A percentile compares a stretch with the other conserved stretches of the same genome.
Conservation (phyloP, 2,888 invertebrate species). For the Apodemia mormo region DNA sequence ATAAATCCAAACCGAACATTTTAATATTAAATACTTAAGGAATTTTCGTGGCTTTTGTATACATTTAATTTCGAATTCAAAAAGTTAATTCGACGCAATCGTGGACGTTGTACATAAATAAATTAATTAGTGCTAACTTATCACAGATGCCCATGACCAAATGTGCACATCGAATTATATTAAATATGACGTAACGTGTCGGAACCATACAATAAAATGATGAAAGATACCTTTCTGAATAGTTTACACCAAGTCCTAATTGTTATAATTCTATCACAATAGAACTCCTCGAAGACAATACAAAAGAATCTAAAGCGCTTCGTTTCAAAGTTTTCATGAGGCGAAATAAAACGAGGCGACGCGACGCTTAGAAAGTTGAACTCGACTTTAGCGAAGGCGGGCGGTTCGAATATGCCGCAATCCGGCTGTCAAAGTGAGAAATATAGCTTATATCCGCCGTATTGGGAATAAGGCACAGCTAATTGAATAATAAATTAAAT, state of each 20-base stretch:
- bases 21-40: too few species aligned
- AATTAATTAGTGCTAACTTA: too few species aligned
- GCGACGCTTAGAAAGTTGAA: constrained; percentile 65
- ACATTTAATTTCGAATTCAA: too few species aligned
- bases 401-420: constrained; percentile 41
- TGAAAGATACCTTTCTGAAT: background rate
- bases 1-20: too few species aligned
- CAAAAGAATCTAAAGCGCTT: constrained; percentile 68
- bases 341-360: constrained; percentile 59
- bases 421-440: constrained; percentile 72
- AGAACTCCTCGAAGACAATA: constrained; percentile 67
- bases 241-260: constrained; percentile 11
- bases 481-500: constrained; percentile 19
- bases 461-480: constrained; percentile 22
- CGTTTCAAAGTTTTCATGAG: constrained; percentile 71
- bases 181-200: background rate
- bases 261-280: constrained; percentile 57
- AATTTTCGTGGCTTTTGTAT: too few species aligned
- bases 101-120: too few species aligned
- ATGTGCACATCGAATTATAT: background rate
- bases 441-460: constrained; percentile 53
- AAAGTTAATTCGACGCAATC: too few species aligned
- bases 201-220: background rate
- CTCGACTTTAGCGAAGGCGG: constrained; percentile 40
- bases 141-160: too few species aligned